Base-by-base conservation (phyloP, 2,797 vertebrate species). In the Galago senegalensis region DNA sequence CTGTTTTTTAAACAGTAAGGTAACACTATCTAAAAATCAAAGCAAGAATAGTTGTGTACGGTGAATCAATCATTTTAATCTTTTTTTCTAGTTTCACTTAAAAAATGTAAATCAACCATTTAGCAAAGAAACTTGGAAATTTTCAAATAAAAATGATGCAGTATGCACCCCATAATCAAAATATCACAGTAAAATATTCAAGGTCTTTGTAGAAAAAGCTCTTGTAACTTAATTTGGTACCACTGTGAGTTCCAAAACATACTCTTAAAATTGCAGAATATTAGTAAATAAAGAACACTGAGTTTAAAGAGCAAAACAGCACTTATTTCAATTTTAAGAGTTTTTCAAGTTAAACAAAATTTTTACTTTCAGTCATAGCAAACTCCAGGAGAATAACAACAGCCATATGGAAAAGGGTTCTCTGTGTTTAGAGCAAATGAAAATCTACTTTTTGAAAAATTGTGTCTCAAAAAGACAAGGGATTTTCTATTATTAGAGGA, bases 131-230 rank as follows among this genome's bases (percentile, higher is more conserved):
- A 98, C 97, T 96, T 98, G 97, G 86, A 92, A 31, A 97, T 96
- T 97, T 98, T 97, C 97, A 98, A 97, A 94, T 94, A 80, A 77
- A 97, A 96, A 91, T 60, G 97, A 98, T 98, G 98, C 98, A 98
- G 98, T 98, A 98, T 97, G 95, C 95, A 97, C 96, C 97, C 97
- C 97, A 93, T 96, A 97, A 98, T 98, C 98, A 98, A 98, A 98
- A 98, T 97, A 98, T 97, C 97, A 53, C 17, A 65, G 65, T 34
- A 56, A 80, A 89, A 60, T 21, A 85, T 63, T 73, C 93, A 96
- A 96, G 91, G 43, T 96, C 92, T 85, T 40, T 95, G 37, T 37
- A 49, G 34, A 43, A 56, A 91, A 53, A 92, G 53, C 23, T 81
- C 65, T 88, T 53, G 0, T 17, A 37, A 87, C 60, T 29, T 40